A percentile compares a stretch with the other conserved stretches of the same genome.
Conservation (phyloP, 2,113 vertebrate species). For the Odobenus rosmarus region DNA sequence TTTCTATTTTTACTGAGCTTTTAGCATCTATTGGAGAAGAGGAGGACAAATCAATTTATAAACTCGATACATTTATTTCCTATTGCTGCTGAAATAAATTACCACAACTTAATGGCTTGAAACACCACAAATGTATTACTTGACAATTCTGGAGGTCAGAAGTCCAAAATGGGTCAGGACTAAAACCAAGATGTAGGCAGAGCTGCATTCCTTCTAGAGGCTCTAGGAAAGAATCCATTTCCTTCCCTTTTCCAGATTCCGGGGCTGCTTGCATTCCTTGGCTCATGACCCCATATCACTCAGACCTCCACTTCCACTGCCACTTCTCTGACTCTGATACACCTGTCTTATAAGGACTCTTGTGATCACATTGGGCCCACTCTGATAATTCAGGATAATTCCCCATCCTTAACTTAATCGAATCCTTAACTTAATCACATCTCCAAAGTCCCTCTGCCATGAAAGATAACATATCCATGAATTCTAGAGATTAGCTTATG, state of each 20-base stretch:
- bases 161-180: not conserved
- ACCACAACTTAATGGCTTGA: not conserved
- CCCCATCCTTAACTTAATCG: not conserved
- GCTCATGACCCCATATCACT: not conserved
- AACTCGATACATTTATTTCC: not conserved
- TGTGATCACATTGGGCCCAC: not conserved
- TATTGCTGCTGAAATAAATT: not conserved
- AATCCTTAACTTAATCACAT: not conserved
- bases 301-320: not conserved
- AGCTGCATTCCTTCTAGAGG: not conserved
- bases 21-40: not conserved
- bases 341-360: not conserved
- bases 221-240: not conserved
- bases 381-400: not conserved
- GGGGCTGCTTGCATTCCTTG: not conserved
- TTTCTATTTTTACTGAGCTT: not conserved
- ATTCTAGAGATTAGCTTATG: not conserved
- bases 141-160: not conserved
- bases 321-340: not conserved
- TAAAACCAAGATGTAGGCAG: not conserved
- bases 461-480: not conserved
- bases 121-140: not conserved
- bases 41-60: not conserved
- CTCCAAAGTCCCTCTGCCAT: not conserved
- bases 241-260: not conserved